phyloP scores from a whole-genome alignment of 2,888 invertebrate species.

The Meiosimyza decipiens region DNA sequence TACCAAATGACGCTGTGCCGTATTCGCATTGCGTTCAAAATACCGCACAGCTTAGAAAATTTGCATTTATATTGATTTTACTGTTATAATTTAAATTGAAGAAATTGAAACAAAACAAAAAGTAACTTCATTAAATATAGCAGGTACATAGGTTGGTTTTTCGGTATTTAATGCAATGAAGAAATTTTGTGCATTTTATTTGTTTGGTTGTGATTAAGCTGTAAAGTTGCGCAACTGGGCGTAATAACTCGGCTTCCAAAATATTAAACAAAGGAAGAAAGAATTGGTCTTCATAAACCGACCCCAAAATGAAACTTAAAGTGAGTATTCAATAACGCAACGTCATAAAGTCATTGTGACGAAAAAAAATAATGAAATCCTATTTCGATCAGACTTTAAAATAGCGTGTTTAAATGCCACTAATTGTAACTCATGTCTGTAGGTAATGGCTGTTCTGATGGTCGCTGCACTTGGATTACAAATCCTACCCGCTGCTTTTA shows the following conservation, averaged over 20 bases:
- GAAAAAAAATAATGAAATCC: too few species aligned
- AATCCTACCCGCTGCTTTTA: neutral
- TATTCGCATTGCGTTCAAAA: too few species aligned
- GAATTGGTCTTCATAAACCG: neutral
- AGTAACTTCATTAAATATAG: neutral
- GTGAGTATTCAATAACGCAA: conserved; percentile 14
- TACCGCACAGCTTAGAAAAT: too few species aligned
- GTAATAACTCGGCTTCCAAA: neutral
- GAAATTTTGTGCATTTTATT: conserved; percentile 19
- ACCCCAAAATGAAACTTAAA: conserved; percentile 20
- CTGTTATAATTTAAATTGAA: neutral
- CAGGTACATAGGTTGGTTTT: neutral
- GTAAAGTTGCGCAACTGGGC: conserved; percentile 2
- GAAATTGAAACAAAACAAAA: neutral
- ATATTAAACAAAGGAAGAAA: neutral
- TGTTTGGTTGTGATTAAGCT: neutral
- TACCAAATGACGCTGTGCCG: too few species aligned
- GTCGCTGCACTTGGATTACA: neutral
- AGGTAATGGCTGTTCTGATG: neutral
- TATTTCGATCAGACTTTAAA: neutral
- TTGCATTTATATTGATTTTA: too few species aligned
- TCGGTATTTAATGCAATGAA: conserved; percentile 31
- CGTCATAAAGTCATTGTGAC: too few species aligned
- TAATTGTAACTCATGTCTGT: neutral
- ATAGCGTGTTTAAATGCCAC: neutral